Evolutionary conservation across 1,140 invertebrate species (phyloP).

Genomic region (Araneus ventricosus): DNA sequence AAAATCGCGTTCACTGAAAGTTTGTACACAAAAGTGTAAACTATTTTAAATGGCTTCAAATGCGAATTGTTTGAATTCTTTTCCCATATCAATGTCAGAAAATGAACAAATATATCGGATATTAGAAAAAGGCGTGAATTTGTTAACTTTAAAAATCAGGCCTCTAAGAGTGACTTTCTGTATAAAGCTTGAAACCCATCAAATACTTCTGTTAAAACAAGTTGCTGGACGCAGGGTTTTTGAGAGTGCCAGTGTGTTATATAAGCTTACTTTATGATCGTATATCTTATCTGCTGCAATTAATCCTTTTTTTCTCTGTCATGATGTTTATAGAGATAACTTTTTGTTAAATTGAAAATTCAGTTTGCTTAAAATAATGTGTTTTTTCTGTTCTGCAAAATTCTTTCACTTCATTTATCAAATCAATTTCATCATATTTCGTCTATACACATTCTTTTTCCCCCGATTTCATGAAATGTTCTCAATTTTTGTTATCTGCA

Average conservation of each 20-base stretch:
- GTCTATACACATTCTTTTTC: too few species aligned
- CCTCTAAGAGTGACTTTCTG: constrained; percentile 90
- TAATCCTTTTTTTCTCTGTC: background rate
- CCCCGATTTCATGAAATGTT: too few species aligned
- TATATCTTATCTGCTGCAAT: background rate
- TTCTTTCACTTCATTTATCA: background rate
- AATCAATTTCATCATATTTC: background rate
- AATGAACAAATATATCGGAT: constrained; percentile 92
- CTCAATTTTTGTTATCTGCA: too few species aligned
- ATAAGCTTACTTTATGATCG: background rate
- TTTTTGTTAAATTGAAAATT: background rate
- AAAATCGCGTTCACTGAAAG: background rate
- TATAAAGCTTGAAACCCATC: constrained; percentile 92
- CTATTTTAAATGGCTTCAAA: background rate
- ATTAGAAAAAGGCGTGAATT: constrained; percentile 91
- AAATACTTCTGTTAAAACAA: constrained; percentile 86
- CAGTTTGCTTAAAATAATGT: too few species aligned
- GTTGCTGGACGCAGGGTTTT: constrained; percentile 58
- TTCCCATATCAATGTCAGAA: too few species aligned
- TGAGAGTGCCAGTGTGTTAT: constrained; percentile 68
- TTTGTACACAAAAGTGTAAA: background rate
- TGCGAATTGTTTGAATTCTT: background rate
- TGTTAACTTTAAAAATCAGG: constrained; percentile 89
- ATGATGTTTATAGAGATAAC: background rate
- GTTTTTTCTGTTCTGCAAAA: too few species aligned